These are phyloP conservation scores for Temnothorax curvispinosus DNA, from an alignment of 1,140 invertebrate species.

Conservation along the genomic window DNA sequence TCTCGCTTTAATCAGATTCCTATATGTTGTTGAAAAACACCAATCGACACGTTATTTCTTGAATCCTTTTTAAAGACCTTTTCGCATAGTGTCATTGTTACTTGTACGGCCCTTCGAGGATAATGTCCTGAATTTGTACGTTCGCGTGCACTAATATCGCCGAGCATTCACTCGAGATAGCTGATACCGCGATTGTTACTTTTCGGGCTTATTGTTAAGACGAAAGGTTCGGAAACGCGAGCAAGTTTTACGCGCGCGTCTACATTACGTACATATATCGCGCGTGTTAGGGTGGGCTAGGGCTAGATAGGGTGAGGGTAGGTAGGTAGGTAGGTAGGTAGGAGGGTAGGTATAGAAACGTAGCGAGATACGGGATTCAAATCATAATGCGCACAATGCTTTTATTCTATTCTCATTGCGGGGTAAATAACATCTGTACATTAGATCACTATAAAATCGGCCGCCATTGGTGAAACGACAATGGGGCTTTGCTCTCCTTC, in stretches of 20 bases:
- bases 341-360: constrained; percentile 73
- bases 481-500: constrained; percentile 69
- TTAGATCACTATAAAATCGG: constrained; percentile 85
- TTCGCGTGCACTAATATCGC: neutral
- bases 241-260: neutral
- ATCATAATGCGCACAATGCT: constrained; percentile 81
- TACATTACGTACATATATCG: constrained; percentile 20
- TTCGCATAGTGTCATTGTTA: neutral
- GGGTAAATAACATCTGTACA: constrained; percentile 85
- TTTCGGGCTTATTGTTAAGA: neutral
- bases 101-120: neutral
- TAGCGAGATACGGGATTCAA: constrained; percentile 78
- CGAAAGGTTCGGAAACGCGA: neutral
- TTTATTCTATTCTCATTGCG: constrained; percentile 84
- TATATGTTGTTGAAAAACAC: neutral
- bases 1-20: neutral
- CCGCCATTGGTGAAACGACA: constrained; percentile 81
- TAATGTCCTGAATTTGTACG: neutral
- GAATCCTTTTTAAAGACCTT: neutral
- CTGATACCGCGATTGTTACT: constrained; percentile 36
- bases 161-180: neutral
- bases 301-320: constrained; percentile 23
- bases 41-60: neutral
- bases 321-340: constrained; percentile 15
- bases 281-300: neutral